Percentiles rank a stretch among this genome's conserved stretches.
Evolutionary conservation across 2,113 vertebrate genomes (phyloP).

Genomic region (Pimephales promelas): DNA sequence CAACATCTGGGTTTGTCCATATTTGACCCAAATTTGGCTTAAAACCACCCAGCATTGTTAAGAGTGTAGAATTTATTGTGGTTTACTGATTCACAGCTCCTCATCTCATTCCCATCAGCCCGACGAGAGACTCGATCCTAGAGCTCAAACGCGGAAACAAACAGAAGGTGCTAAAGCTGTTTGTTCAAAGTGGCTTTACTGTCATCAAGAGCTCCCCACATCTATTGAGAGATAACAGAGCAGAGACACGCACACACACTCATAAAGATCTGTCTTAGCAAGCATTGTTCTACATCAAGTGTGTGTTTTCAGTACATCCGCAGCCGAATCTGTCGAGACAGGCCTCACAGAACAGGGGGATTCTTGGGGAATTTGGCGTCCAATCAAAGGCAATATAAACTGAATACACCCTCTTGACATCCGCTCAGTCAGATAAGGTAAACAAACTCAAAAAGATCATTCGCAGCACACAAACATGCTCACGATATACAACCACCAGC

Average conservation of each 20-base stretch:
- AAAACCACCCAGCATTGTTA: too few relatives aligned
- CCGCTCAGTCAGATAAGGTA: conserved; percentile 48
- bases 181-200: conserved; percentile 5
- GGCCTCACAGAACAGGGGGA: conserved; percentile 14
- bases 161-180: conserved; percentile 1
- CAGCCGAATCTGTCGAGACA: conserved; percentile 52
- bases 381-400: conserved; percentile 52
- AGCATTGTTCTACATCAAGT: conserved; percentile 42
- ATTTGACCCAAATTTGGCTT: too few relatives aligned
- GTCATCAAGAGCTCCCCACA: conserved; percentile 26
- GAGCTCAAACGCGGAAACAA: not conserved
- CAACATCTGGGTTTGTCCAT: too few relatives aligned
- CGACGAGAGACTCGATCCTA: conserved; percentile 3
- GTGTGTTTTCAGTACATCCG: conserved; percentile 49
- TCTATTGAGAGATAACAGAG: conserved; percentile 19
- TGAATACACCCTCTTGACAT: conserved; percentile 53
- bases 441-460: conserved; percentile 33
- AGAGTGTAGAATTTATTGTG: too few relatives aligned
- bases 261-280: not conserved
- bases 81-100: conserved; percentile 41
- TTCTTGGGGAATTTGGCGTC: conserved; percentile 50
- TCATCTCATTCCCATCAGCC: conserved; percentile 45
- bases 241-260: not conserved
- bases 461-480: conserved; percentile 8
- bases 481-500: not conserved